Base-by-base conservation (phyloP, 2,797 vertebrate genomes). In the Acipenser transmontanus region DNA sequence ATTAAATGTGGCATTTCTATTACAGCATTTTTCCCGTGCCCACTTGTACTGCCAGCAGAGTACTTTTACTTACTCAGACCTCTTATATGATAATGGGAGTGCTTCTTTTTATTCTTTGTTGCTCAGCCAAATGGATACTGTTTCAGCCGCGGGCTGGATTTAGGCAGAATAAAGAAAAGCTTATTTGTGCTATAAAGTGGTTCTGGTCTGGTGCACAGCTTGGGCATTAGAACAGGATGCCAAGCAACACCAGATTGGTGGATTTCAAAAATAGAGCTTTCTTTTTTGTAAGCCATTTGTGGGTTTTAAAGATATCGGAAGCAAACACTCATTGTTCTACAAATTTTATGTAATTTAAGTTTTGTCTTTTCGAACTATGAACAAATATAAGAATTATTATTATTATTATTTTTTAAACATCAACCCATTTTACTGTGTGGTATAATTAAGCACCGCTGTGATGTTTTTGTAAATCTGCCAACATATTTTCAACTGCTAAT, bases 151-250 rank as follows among this genome's bases (percentile, higher is more conserved):
- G 77, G 34, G 9, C 69, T 67, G 65, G 70, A 73, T 76, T 86
- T 77, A 59, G 63, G 68, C 59, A 76, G 77, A 72, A 66, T 71
- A 73, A 68, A 69, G 47, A 57, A 59, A 70, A 66, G 11, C 20
- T 74, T 72, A 69, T 79, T 76, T 72, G 1, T 69, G 13, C 12
- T 76, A 72, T 76, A 71, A 74, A 74, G 68, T 63, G 49, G 70
- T 71, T 78, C 34, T 72, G 17, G 73, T 62, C 47, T 72, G 59
- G 64, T 67, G 65, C 76, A 69, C 65, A 69, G 13, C 65, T 69
- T 63, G 13, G 57, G 34, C 60, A 7, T 72, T 76, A 59, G 57
- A 66, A 60, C 17, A 64, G 61, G 51, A 65, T 72, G 17, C 51
- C 67, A 68, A 61, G 49, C 50, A 17, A 10, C 50, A 72, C 47